Evolutionary conservation across 2,797 vertebrate genomes (phyloP), one percentile per base, ranked within the genome.

Genomic region (Sorex maritimensis): DNA sequence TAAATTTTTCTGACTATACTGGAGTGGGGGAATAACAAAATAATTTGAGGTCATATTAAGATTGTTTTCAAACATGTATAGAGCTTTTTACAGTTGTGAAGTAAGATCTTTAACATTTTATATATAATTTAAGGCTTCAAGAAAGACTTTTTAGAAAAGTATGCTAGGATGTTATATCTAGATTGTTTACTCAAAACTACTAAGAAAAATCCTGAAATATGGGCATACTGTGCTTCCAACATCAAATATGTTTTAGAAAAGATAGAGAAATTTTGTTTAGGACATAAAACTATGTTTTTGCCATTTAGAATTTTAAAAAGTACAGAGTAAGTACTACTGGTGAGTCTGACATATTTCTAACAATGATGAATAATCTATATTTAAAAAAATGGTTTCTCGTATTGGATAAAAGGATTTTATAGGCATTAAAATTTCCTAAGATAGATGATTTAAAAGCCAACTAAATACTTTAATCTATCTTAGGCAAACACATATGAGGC

Each of bases 241-340:
- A 49, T 81, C 19, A 81, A 75, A 34, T 89, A 71, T 13, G 30
- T 71, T 21, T 17, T 72, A 34, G 34, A 90, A 21, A 82, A 82
- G 65, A 41, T 58, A 77, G 58, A 23, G 1, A 2, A 5, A 6
- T 12, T 19, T 26, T 23, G 21, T 55, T 82, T 72, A 87, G 67
- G 72, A 77, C 0, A 79, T 17, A 79, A 82, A 90, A 24, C 13
- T 38, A 65, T 58, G 17, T 28, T 82, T 38, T 82, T 79, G 79
- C 34, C 21, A 79, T 49, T 86, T 82, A 92, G 67, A 72, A 90
- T 78, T 58, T 26, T 61, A 92, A 86, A 78, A 73, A 26, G 69
- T 5, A n/a, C 71, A 90, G 44, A 55, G 11, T 13, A 34, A n/a
- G 34, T 23, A 7, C 7, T 44, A 86, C 38, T 78, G 67, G 73